Evolutionary conservation across 2,113 vertebrate genomes (phyloP).

Genomic region (Grammomys surdaster): DNA sequence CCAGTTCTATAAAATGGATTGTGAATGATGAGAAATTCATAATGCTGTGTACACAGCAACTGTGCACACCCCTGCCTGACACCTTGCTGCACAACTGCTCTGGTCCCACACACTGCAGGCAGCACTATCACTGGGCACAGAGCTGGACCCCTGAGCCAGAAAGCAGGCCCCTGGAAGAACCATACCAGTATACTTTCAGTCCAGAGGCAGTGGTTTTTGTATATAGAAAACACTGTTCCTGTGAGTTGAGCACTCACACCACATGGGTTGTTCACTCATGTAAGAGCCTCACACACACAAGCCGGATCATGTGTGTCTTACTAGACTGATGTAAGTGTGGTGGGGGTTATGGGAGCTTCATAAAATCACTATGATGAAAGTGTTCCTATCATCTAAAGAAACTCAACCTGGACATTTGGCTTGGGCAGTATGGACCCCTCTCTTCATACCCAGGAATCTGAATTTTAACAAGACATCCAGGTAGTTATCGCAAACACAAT

Average conservation of each 20-base stretch:
- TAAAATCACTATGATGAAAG: background rate
- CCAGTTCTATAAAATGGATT: background rate
- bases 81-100: accelerated
- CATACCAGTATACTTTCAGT: background rate
- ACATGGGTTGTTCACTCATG: background rate
- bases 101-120: background rate
- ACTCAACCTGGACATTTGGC: too few species aligned
- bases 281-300: too few species aligned
- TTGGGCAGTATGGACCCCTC: background rate
- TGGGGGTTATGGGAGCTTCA: background rate
- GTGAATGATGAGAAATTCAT: background rate
- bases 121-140: background rate
- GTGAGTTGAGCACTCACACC: background rate
- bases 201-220: background rate
- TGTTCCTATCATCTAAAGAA: background rate
- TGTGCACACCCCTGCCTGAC: too few species aligned
- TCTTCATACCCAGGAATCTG: background rate
- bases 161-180: background rate
- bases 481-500: too few species aligned
- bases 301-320: background rate
- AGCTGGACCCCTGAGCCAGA: too few species aligned
- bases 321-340: background rate
- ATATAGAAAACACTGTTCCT: background rate
- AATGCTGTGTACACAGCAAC: background rate
- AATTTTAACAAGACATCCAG: background rate